These are phyloP conservation scores for Ophiodon elongatus DNA, from an alignment of 2,113 vertebrate species.

Conservation along the genomic window DNA sequence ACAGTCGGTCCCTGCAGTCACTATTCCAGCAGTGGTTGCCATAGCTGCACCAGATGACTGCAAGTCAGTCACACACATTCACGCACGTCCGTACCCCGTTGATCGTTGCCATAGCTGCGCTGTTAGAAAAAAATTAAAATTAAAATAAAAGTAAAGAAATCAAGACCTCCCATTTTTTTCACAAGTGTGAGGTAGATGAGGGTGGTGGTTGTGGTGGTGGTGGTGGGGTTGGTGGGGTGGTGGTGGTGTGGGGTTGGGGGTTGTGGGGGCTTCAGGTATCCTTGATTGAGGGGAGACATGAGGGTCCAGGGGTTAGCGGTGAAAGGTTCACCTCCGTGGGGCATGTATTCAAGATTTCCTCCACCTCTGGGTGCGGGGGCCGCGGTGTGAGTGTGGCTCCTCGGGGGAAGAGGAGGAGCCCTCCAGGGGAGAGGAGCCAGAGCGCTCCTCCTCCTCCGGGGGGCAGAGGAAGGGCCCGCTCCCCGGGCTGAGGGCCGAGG, in stretches of 20 bases:
- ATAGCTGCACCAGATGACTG: slow-evolving; percentile 76
- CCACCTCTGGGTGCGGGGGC: slow-evolving; percentile 92
- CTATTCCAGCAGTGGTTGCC: slow-evolving; percentile 66
- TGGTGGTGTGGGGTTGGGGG: slow-evolving; percentile 84
- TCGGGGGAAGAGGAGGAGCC: slow-evolving; percentile 89
- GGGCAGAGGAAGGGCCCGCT: slow-evolving; percentile 82
- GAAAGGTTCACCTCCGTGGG: slow-evolving; percentile 52
- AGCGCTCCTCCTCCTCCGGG: slow-evolving; percentile 78
- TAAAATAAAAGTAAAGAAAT: slow-evolving; percentile 58
- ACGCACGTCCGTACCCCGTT: slow-evolving; percentile 66
- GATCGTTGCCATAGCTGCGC: slow-evolving; percentile 78
- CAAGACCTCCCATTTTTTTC: slow-evolving; percentile 76
- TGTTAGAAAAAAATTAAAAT: slow-evolving; percentile 55
- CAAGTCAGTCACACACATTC: slow-evolving; percentile 72
- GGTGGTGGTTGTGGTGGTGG: too few species aligned
- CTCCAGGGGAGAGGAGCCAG: slow-evolving; percentile 89
- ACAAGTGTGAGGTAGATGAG: slow-evolving; percentile 86
- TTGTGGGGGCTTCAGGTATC: slow-evolving; percentile 70
- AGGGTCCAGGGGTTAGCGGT: slow-evolving; percentile 57
- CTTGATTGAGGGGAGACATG: slow-evolving; percentile 77
- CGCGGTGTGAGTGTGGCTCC: slow-evolving; percentile 87
- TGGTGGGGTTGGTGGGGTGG: slow-evolving; percentile 83
- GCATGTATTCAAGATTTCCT: slow-evolving; percentile 91
- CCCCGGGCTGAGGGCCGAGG: slow-evolving; percentile 77
- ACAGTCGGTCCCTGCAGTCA: slow-evolving; percentile 68